A percentile compares a stretch with the other conserved stretches of the same genome.
Conservation (phyloP, 2,797 vertebrate species). For the Paratrypauchen microcephalus region DNA sequence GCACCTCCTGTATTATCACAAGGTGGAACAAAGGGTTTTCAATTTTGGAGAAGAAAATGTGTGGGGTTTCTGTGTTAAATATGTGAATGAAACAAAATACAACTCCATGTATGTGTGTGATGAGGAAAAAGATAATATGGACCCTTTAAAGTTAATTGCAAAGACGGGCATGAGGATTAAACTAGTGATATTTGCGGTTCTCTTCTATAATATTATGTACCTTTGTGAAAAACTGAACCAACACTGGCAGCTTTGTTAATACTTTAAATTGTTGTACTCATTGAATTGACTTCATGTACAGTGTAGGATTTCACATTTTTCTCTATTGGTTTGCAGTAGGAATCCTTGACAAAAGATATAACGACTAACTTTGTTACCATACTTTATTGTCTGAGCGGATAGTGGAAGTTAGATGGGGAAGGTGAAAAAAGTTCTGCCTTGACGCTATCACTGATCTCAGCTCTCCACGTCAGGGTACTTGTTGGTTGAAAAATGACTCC, state of each 20-base stretch:
- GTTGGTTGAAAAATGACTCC: conserved; percentile 39
- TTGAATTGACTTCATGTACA: neutral
- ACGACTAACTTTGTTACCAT: conserved; percentile 27
- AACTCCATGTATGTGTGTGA: too few species aligned
- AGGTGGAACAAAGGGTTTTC: too few species aligned
- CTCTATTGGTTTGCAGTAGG: conserved; percentile 60
- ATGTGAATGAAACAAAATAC: too few species aligned
- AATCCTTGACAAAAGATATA: conserved; percentile 50
- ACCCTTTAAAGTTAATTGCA: neutral
- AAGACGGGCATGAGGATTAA: neutral
- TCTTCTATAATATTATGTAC: too few species aligned
- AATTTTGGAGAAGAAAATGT: too few species aligned
- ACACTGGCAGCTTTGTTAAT: neutral
- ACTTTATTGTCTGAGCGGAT: conserved; percentile 50
- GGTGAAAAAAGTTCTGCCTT: conserved; percentile 44
- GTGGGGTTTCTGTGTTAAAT: too few species aligned
- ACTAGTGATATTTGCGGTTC: too few species aligned
- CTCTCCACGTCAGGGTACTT: conserved; percentile 30
- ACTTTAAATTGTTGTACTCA: neutral
- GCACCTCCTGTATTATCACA: too few species aligned
- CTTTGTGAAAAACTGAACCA: too few species aligned
- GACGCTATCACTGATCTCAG: conserved; percentile 47
- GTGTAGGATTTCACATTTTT: neutral
- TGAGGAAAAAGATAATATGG: too few species aligned
- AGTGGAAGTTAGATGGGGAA: conserved; percentile 31